Conservation (phyloP, 2,797 vertebrate genomes). For the Neostethus bicornis region DNA sequence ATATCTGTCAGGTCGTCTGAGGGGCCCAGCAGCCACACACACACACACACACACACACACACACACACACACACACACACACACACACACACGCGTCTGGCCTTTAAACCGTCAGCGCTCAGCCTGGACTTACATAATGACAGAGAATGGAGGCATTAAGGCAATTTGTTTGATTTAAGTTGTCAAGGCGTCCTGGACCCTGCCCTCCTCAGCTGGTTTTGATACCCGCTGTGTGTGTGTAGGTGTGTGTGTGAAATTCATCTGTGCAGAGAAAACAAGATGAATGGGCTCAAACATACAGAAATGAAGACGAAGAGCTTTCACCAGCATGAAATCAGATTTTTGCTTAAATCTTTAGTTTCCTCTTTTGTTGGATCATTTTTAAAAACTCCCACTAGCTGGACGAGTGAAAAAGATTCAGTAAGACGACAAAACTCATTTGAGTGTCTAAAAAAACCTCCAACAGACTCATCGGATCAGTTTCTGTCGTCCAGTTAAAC, state of each 20-base stretch:
- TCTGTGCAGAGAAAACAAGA: constrained; percentile 41
- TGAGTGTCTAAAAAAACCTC: too few species aligned
- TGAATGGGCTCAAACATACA: constrained; percentile 29
- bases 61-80: constrained; percentile 17
- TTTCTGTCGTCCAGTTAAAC: background rate
- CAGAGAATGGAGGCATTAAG: constrained; percentile 80
- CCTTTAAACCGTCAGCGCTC: constrained; percentile 74
- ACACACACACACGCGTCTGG: constrained; percentile 55
- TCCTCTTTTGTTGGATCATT: background rate
- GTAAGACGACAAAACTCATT: too few species aligned
- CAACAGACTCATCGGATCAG: too few species aligned
- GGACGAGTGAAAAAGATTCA: too few species aligned
- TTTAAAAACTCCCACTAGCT: too few species aligned
- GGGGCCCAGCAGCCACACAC: constrained; percentile 62
- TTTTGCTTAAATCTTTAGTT: too few species aligned
- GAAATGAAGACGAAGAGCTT: constrained; percentile 23
- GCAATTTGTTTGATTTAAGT: constrained; percentile 83
- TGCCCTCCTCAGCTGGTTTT: constrained; percentile 75
- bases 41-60: constrained; percentile 27
- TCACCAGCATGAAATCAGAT: constrained; percentile 29
- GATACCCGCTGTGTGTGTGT: constrained; percentile 51
- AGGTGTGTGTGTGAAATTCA: constrained; percentile 23
- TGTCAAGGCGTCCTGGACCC: constrained; percentile 73
- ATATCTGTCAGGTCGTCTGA: constrained; percentile 75
- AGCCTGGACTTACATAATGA: constrained; percentile 76